phyloP scores from a whole-genome alignment of 2,113 vertebrate genomes.

The Ceyx margarethae region DNA sequence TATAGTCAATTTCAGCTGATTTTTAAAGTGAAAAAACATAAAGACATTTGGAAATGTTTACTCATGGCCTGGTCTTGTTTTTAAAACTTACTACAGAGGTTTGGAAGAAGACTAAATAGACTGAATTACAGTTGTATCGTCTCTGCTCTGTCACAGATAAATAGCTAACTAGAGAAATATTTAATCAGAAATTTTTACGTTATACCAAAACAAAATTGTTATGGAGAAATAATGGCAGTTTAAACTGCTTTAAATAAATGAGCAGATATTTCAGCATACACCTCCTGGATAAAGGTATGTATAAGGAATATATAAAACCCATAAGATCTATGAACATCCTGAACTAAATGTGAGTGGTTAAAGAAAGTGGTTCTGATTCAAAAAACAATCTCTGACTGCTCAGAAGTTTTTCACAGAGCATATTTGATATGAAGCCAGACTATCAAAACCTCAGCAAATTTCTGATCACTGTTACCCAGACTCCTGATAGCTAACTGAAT shows the following conservation, averaged over 20 bases:
- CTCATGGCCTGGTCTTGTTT: neutral
- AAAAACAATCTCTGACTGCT: neutral
- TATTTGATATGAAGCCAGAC: neutral
- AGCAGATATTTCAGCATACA: neutral
- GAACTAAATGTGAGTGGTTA: neutral
- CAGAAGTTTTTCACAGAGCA: neutral
- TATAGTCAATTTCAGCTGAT: neutral
- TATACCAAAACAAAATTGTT: neutral
- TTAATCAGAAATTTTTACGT: neutral
- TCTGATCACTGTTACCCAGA: neutral
- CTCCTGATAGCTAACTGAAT: neutral
- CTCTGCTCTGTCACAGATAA: neutral
- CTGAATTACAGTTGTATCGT: neutral
- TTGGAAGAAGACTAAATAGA: neutral
- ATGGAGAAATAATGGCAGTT: neutral
- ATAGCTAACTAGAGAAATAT: neutral
- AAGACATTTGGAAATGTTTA: neutral
- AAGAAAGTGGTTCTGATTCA: neutral
- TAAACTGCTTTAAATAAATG: neutral
- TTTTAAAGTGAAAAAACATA: neutral
- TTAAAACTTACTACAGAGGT: neutral
- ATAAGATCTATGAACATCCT: neutral
- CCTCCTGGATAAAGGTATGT: neutral
- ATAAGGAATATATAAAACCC: neutral
- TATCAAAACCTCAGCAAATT: neutral